Conservation (phyloP, 2,888 invertebrate species). For the Lomographa bimaculata region DNA sequence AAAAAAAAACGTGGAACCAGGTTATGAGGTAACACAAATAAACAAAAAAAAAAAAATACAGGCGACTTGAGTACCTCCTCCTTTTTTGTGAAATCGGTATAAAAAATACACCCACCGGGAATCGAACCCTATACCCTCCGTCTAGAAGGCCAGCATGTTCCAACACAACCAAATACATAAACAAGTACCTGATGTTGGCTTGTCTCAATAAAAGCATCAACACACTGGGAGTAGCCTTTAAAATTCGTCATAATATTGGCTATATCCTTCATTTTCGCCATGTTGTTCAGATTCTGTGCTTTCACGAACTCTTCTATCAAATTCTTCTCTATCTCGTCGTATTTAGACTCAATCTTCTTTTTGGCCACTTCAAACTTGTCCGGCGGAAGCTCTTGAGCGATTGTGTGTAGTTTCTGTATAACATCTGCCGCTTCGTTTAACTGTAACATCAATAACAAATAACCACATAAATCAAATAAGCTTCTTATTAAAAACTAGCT, state of each 20-base stretch:
- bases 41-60: no score
- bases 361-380: conserved; percentile 94
- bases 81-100: no score
- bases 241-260: conserved; percentile 97
- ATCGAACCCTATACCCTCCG: no score
- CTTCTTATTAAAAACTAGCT: no score
- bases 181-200: conserved; percentile 85
- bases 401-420: conserved; percentile 97
- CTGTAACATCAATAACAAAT: conserved; percentile 65
- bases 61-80: no score
- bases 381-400: conserved; percentile 96
- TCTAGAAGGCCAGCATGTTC: no score
- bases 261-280: conserved; percentile 95
- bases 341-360: conserved; percentile 93
- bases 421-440: conserved; percentile 98
- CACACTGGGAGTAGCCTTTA: conserved; percentile 97
- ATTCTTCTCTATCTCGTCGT: conserved; percentile 94
- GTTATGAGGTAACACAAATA: no score
- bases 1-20: no score
- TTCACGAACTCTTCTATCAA: conserved; percentile 97
- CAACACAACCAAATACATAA: no score
- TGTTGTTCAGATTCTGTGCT: conserved; percentile 93
- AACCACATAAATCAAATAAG: no score
- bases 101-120: no score
- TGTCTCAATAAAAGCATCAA: conserved; percentile 98